Evolutionary conservation across 2,797 vertebrate genomes (phyloP).

Genomic region (Nannoperca obscura): DNA sequence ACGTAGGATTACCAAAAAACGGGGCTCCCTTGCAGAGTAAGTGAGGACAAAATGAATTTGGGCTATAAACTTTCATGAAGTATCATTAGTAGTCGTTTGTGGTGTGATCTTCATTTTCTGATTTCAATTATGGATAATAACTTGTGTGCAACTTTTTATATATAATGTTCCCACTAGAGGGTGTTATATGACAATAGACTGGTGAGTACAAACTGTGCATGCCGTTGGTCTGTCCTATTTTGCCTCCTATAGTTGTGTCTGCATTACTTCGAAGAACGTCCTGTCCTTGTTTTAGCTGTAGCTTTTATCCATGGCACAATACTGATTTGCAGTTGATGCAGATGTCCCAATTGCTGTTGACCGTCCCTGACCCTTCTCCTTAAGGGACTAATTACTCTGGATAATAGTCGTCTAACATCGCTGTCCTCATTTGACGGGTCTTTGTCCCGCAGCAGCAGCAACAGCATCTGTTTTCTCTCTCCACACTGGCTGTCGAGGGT

Average conservation of each 20-base stretch:
- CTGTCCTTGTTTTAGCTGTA: background rate
- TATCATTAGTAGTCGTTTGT: background rate
- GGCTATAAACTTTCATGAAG: background rate
- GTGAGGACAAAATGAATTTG: background rate
- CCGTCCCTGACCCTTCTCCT: slow-evolving; percentile 12
- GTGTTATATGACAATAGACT: slow-evolving; percentile 33
- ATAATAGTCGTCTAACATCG: slow-evolving; percentile 24
- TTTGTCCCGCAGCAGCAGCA: background rate
- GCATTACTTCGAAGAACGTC: background rate
- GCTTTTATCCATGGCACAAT: background rate
- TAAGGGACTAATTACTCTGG: slow-evolving; percentile 28
- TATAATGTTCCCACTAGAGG: slow-evolving; percentile 51
- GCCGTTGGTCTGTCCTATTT: background rate
- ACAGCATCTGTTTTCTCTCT: slow-evolving; percentile 61
- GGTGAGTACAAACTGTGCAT: background rate
- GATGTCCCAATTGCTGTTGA: slow-evolving; percentile 22
- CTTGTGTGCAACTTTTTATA: background rate
- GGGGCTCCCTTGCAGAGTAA: background rate
- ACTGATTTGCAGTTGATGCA: slow-evolving; percentile 24
- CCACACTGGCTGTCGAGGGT: slow-evolving; percentile 12
- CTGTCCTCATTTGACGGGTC: background rate
- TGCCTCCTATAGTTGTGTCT: background rate
- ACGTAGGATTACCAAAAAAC: background rate
- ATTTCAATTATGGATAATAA: slow-evolving; percentile 40
- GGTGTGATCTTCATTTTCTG: slow-evolving; percentile 29